Evolutionary conservation across 2,797 vertebrate genomes (phyloP), one percentile per base, ranked within the genome.

Genomic region (Myotis pilosus): DNA sequence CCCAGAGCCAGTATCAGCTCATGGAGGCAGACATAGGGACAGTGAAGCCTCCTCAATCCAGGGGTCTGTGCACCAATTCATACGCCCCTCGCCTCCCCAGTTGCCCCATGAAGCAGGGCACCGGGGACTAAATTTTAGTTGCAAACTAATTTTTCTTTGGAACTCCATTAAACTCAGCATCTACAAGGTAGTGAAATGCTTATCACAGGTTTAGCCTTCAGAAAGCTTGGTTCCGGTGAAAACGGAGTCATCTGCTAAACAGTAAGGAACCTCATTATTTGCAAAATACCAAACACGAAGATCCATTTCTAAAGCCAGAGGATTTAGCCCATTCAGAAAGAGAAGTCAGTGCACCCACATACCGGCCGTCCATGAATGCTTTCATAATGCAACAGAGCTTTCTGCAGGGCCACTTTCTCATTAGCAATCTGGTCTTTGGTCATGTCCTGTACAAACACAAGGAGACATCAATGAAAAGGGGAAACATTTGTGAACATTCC

Each of bases 281-380:
- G 33, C 25, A 87, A 84, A 68, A 87, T 13, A 36, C 12, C 53
- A 74, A 25, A 51, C 85, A 33, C 0, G 44, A 92, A 69, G 85
- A 75, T 47, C 57, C n/a, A 30, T 36, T 62, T 60, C 74, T 62
- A 60, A 93, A 92, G 36, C 64, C 72, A 84, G 62, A 71, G 33
- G 36, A 23, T 28, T 33, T 28, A 44, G 41, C 4, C n/a, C 66
- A 36, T 6, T 8, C 25, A 53, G 47, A 78, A 90, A 69, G 51
- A 66, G 86, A 79, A 38, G 7, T 41, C 4, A n/a, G 8, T 5
- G 1, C 0, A 2, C 11, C 33, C 92, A 99, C 99, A 94, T 98
- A 99, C 99, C 38, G 99, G 99, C 98, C 99, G 98, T 33, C 99
- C 99, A 1, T 99, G 99, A 85, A 99, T 99, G 98, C 99, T 99